Base-by-base conservation (phyloP, 2,888 invertebrate species). In the Xestobium rufovillosum region DNA sequence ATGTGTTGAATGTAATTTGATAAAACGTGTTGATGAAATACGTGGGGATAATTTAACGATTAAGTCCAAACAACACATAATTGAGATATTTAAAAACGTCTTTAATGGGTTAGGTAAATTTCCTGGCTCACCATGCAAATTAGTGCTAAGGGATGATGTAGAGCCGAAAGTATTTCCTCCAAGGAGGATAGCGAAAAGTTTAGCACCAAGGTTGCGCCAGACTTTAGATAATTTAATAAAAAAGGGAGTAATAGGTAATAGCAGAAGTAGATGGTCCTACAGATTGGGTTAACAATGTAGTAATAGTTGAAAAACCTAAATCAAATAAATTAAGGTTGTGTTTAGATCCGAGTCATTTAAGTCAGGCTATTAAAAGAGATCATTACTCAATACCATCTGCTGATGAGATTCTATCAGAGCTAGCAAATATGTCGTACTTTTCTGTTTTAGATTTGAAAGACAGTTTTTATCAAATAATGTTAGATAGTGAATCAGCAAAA, bases 281-380 rank as follows among this genome's bases (percentile, higher is more conserved):
- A 4, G 36, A 36, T 15, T 36, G 23, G 36, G 36, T 36, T 4
- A 30, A 30, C 12, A 36, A 36, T 36, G 29, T 30, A n/a, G 32
- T 37, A 8, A 23, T 33, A n/a, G 32, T 28, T 17, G 37, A 31
- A 37, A 37, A 35, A 33, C n/a, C n/a, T n/a, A 25, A 23, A 11
- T 10, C 31, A 27, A 17, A 27, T 13, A 23, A 14, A 6, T 33
- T 37, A 11, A 23, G 26, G 17, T 26, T 37, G 12, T 26, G 37
- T 27, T 17, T 27, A 32, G 37, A 37, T 32, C 37, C 27, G 11
- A 12, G 25, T 13, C 32, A 37, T 26, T 15, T 37, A 4, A 33
- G 32, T 26, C 4, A 26, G n/a, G 23, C 23, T 37, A 33, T 37
- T 8, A 16, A 32, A 27, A 33, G 33, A 26, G 27, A 37, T 13